Base-by-base conservation (phyloP, 2,113 vertebrate species). In the Acinonyx jubatus region DNA sequence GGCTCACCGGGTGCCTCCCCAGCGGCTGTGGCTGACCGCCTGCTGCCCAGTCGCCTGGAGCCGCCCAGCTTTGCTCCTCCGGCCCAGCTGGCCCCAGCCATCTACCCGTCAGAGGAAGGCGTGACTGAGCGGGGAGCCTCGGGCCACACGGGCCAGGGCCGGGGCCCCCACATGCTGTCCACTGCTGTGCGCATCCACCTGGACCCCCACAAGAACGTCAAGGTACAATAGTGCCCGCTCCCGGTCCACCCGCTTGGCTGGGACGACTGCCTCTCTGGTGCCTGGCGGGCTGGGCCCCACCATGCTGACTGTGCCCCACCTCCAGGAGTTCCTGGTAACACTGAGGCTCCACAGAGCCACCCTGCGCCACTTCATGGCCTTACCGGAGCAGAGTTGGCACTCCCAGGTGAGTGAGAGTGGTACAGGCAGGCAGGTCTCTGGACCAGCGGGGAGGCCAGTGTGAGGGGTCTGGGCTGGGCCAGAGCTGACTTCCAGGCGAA, bases 241-340 rank as follows among this genome's bases (percentile, higher is more conserved):
- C 15, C 8, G 4, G 63, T 41, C 27, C 13, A 2, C 38, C 36
- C 11, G 0, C 36, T 16, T 0, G 65, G 21, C 11, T 6, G 0
- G 27, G 85, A 63, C 1, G 12, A 2, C 79, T 7, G 19, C 86
- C 57, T 38, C 41, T 68, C 23, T 9, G 3, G 52, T 29, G 74
- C 1, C 0, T 23, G 5, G 63, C 0, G 12, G 14, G 19, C 55
- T 15, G 23, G 27, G 10, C 18, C 16, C 41, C 4, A 5, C 23
- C 1, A 0, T 21, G 13, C 88, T 87, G 48, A 89, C 81, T 27
- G 4, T 4, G 1, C 27, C 57, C 66, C 11, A 2, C 69, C 33
- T 52, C 38, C 94, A 99, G 99, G 99, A 99, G 98, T 99, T 99
- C 96, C 96, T 99, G 63, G 99, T 99, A 84, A 99, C 99, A 1